Evolutionary conservation across 1,140 invertebrate species (phyloP).

Genomic region (Proales similis): DNA sequence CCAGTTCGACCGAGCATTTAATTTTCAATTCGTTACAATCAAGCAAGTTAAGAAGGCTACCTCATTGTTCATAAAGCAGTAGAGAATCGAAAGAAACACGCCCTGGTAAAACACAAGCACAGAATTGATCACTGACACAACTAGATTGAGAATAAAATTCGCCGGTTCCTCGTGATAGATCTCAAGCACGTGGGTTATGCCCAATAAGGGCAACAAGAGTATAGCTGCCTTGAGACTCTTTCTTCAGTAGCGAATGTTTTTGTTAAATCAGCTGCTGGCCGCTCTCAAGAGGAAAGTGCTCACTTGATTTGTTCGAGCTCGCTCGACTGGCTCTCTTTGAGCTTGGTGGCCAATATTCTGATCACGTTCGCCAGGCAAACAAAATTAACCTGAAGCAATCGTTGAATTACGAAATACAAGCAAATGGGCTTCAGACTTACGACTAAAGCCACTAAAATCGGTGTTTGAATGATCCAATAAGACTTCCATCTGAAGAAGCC

Average conservation of each 20-base stretch:
- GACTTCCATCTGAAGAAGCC: slow-evolving; percentile 27
- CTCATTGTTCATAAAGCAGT: slow-evolving; percentile 37
- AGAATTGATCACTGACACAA: slow-evolving; percentile 26
- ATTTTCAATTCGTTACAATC: background rate
- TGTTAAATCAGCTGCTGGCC: too few species aligned
- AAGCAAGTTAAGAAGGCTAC: background rate
- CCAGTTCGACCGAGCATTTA: background rate
- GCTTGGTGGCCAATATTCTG: slow-evolving; percentile 19
- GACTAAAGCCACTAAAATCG: slow-evolving; percentile 13
- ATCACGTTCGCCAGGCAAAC: slow-evolving; percentile 28
- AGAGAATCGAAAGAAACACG: slow-evolving; percentile 30
- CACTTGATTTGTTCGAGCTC: slow-evolving; percentile 36
- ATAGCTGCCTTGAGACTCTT: slow-evolving; percentile 32
- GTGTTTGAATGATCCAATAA: slow-evolving; percentile 30
- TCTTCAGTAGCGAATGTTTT: too few species aligned
- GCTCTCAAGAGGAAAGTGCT: background rate
- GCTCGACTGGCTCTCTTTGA: slow-evolving; percentile 28
- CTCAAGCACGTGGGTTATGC: slow-evolving; percentile 33
- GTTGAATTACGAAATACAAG: background rate
- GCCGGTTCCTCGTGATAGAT: slow-evolving; percentile 9
- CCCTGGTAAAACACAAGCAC: slow-evolving; percentile 36
- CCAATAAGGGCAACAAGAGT: slow-evolving; percentile 25
- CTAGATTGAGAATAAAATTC: slow-evolving; percentile 24
- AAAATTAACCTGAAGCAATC: slow-evolving; percentile 13
- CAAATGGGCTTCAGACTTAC: slow-evolving; percentile 6